Evolutionary conservation across 2,113 vertebrate species (phyloP), one percentile per base, ranked within the genome.

Genomic region (Odontophorus gujanensis): DNA sequence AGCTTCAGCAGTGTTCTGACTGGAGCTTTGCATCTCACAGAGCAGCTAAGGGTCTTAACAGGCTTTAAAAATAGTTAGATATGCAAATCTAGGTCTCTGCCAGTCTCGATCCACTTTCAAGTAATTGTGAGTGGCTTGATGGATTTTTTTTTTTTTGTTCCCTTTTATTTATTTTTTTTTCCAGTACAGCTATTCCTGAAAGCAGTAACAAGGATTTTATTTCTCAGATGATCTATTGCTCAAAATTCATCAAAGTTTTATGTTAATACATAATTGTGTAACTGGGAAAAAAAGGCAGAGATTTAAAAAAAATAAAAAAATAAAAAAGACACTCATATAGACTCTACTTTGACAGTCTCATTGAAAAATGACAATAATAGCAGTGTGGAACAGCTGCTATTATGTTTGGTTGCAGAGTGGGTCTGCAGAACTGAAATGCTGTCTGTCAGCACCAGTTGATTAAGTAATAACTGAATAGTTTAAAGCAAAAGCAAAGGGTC

Each of bases 361-460:
- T 81, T 83, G 55, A 43, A 82, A 85, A 76, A 24, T 0, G 7
- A 28, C 61, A 68, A 4, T 68, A 72, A 40, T n/a, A 89, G 26
- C 48, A 28, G 5, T 67, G 11, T 69, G n/a, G 59, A 90, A 47
- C 30, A 79, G 30, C 32, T 93, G 13, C 21, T 10, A 28, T 36
- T 71, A 13, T 89, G 47, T 89, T 86, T 72, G 21, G 26, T 38
- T 57, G 13, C 55, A 16, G 40, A 36, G 24, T 78, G 53, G 3
- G 22, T 20, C 36, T 38, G 10, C 79, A 0, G 0, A 62, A 79
- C 26, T 1, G 12, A 89, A 32, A 22, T 1, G 0, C n/a, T 69
- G 18, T 36, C 71, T 90, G 18, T 3, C 19, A 53, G 18, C 48
- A 34, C 57, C 8, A 11, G 69, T 88, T 91, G 65, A 51, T 61